Percentiles rank a stretch among this genome's conserved stretches.
Evolutionary conservation across 2,888 invertebrate genomes (phyloP).

Genomic region (Agrotis segetum): DNA sequence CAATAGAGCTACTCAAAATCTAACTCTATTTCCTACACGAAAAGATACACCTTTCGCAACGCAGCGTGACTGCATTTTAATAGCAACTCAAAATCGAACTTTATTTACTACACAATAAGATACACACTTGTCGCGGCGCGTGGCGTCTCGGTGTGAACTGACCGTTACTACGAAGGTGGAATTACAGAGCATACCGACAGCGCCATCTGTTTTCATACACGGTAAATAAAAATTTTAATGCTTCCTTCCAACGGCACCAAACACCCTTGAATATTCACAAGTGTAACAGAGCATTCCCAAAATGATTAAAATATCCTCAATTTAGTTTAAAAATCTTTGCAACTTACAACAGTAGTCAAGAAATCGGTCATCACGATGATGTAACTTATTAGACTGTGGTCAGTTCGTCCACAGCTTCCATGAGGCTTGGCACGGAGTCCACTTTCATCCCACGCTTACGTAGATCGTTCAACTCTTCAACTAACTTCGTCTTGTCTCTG

Average conservation of each 20-base stretch:
- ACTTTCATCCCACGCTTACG: slow-evolving; percentile 93
- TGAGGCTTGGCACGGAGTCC: slow-evolving; percentile 91
- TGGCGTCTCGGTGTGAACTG: too few relatives aligned
- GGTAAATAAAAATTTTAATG: not conserved
- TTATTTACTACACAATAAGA: too few relatives aligned
- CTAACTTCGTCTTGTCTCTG: slow-evolving; percentile 91
- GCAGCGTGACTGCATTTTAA: too few relatives aligned
- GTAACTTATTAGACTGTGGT: slow-evolving; percentile 69
- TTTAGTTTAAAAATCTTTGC: slow-evolving; percentile 26
- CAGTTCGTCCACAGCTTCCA: slow-evolving; percentile 92
- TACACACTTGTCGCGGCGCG: too few relatives aligned
- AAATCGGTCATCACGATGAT: slow-evolving; percentile 9
- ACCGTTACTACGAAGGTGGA: not conserved
- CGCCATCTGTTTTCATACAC: slow-evolving; percentile 26
- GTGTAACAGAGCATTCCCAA: not conserved
- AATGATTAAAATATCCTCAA: not conserved
- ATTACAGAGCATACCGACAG: not conserved
- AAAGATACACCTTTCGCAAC: too few relatives aligned
- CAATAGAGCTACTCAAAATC: too few relatives aligned
- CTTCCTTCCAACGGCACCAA: not conserved
- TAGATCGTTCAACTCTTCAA: slow-evolving; percentile 91
- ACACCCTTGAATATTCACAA: slow-evolving; percentile 3
- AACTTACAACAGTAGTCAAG: slow-evolving; percentile 23
- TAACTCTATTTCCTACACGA: too few relatives aligned
- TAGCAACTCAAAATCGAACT: too few relatives aligned